Evolutionary conservation across 2,113 vertebrate genomes (phyloP).

Genomic region (Stigmatopora nigra): DNA sequence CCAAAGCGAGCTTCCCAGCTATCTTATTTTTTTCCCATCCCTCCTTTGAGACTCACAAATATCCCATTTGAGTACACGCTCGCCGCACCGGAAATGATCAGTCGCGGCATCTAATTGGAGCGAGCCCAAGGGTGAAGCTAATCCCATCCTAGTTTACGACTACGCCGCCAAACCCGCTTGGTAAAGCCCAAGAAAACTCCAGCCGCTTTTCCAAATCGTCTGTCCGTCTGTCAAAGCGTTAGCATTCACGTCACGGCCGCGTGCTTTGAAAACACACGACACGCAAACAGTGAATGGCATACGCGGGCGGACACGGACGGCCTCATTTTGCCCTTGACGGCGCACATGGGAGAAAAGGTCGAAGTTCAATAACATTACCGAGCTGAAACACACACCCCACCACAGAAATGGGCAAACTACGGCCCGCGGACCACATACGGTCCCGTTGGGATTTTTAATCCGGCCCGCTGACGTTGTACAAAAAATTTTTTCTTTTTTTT

Average conservation of each 20-base stretch:
- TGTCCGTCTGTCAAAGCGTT: constrained; percentile 44
- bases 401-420: too few species aligned
- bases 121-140: constrained; percentile 12
- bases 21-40: constrained; percentile 9
- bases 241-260: constrained; percentile 57
- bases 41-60: constrained; percentile 10
- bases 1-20: too few species aligned
- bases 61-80: constrained; percentile 3
- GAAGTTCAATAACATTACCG: constrained; percentile 7
- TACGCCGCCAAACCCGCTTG: neutral
- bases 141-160: constrained; percentile 13
- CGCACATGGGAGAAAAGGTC: constrained; percentile 30
- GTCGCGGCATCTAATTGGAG: constrained; percentile 1
- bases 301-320: constrained; percentile 53
- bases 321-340: constrained; percentile 57
- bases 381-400: too few species aligned
- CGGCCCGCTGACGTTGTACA: too few species aligned
- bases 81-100: constrained; percentile 1
- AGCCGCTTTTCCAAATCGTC: neutral
- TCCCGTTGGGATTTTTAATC: too few species aligned
- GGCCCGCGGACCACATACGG: too few species aligned
- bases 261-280: constrained; percentile 59
- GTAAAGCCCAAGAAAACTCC: constrained; percentile 1
- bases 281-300: constrained; percentile 47
- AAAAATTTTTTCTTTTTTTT: too few species aligned